Percentiles rank a stretch among this genome's conserved stretches.
These are phyloP conservation scores for Caradrina kadenii DNA, from an alignment of 2,888 invertebrate species.

Conservation along the genomic window DNA sequence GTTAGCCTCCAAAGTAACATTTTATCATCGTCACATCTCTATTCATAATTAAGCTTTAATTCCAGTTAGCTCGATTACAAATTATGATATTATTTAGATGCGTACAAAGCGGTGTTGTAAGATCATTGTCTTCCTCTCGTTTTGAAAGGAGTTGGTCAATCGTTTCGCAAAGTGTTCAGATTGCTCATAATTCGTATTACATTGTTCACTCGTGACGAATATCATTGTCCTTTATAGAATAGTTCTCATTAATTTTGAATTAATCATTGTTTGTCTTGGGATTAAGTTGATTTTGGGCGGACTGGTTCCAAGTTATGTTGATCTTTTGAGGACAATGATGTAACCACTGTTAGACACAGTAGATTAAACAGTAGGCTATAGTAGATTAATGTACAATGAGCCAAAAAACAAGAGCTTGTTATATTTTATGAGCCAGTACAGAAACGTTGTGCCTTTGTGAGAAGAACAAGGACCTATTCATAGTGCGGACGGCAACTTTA, in stretches of 20 bases:
- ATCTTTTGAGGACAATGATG: constrained; percentile 39
- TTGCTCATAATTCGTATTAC: constrained; percentile 61
- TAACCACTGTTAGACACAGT: constrained; percentile 37
- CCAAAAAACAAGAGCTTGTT: constrained; percentile 52
- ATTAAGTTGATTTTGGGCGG: constrained; percentile 40
- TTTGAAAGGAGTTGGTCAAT: constrained; percentile 68
- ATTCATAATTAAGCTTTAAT: constrained; percentile 46
- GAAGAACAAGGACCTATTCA: constrained; percentile 16
- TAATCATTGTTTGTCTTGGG: constrained; percentile 55
- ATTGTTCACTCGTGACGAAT: constrained; percentile 66
- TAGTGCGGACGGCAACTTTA: constrained; percentile 9
- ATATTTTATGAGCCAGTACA: constrained; percentile 55
- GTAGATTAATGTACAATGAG: constrained; percentile 31
- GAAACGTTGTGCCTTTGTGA: constrained; percentile 45
- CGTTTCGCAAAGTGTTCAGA: constrained; percentile 66
- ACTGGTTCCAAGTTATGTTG: constrained; percentile 19
- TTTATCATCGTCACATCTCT: constrained; percentile 40
- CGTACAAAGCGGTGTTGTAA: constrained; percentile 50
- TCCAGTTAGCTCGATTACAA: constrained; percentile 45
- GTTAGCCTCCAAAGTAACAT: constrained; percentile 33
- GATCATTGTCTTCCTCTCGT: constrained; percentile 61
- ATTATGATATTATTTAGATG: constrained; percentile 56
- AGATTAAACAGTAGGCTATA: constrained; percentile 19
- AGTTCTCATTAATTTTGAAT: constrained; percentile 65
- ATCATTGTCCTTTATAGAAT: constrained; percentile 57